phyloP scores from a whole-genome alignment of 2,113 vertebrate species.

The Catagonus wagneri region DNA sequence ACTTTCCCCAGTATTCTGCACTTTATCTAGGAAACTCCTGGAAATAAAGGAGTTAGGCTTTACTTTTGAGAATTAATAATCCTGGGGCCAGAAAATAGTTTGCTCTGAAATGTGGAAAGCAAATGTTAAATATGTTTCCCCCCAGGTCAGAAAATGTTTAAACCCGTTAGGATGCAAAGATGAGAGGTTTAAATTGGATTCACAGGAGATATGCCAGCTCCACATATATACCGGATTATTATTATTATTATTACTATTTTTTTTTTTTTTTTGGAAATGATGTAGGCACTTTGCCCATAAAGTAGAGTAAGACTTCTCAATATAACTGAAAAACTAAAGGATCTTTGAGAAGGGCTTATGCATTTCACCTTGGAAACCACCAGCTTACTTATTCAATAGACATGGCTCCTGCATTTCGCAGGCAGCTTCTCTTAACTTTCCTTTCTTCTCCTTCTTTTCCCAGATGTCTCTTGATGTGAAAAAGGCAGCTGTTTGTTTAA shows the following conservation, averaged over 20 bases:
- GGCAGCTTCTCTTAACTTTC: not conserved
- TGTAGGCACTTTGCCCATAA: conserved; percentile 42
- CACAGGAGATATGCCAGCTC: conserved; percentile 52
- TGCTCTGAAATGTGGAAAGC: conserved; percentile 66
- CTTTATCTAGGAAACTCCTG: conserved; percentile 66
- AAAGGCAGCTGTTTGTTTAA: conserved; percentile 20
- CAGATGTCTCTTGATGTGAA: not conserved
- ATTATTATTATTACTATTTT: too few relatives aligned
- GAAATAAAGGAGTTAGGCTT: conserved; percentile 28
- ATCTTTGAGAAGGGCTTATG: not conserved
- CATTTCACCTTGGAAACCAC: conserved; percentile 33
- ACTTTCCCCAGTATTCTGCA: not conserved
- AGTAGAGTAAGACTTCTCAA: conserved; percentile 45
- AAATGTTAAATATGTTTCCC: conserved; percentile 56
- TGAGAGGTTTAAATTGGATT: conserved; percentile 58
- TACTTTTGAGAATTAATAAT: conserved; percentile 59
- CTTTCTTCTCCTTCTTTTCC: conserved; percentile 13
- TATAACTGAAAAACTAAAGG: not conserved
- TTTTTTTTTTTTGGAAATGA: conserved; percentile 42
- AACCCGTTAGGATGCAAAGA: conserved; percentile 68
- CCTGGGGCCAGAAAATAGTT: conserved; percentile 58
- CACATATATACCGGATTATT: conserved; percentile 56
- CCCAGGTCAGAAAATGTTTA: conserved; percentile 69
- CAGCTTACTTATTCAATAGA: not conserved
- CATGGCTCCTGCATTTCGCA: not conserved